Percentiles rank a stretch among this genome's conserved stretches.
phyloP scores from a whole-genome alignment of 2,113 vertebrate genomes.

The Sceloporus tristichus region DNA sequence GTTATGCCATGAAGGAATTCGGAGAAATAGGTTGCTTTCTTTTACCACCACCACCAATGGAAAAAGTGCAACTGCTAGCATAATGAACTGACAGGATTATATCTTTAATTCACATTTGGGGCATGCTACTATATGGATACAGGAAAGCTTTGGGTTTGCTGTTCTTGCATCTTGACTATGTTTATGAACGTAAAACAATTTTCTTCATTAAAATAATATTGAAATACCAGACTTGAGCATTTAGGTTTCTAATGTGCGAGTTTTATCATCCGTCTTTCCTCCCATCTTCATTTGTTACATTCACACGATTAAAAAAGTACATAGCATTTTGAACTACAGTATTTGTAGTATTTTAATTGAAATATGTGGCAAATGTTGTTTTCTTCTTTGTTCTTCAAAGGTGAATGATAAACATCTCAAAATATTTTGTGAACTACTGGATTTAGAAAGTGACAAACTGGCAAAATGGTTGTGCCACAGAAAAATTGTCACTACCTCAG shows the following conservation, averaged over 20 bases:
- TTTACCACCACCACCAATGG: too few relatives aligned
- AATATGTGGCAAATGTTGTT: neutral
- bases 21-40: too few relatives aligned
- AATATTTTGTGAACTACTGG: conserved; percentile 89
- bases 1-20: too few relatives aligned
- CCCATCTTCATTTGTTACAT: neutral
- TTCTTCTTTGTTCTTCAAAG: conserved; percentile 71
- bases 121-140: neutral
- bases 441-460: conserved; percentile 73
- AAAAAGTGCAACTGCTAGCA: too few relatives aligned
- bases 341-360: neutral
- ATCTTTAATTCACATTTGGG: neutral
- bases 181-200: too few relatives aligned
- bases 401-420: conserved; percentile 83
- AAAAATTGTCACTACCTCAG: conserved; percentile 85
- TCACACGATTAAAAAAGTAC: neutral
- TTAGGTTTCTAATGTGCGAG: neutral
- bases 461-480: conserved; percentile 89
- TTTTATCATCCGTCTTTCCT: neutral
- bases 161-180: too few relatives aligned
- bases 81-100: too few relatives aligned
- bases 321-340: neutral
- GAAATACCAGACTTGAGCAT: neutral
- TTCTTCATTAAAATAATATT: neutral
- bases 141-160: too few relatives aligned